Evolutionary conservation across 1,140 invertebrate genomes (phyloP).

Genomic region (Kradibia gibbosae): DNA sequence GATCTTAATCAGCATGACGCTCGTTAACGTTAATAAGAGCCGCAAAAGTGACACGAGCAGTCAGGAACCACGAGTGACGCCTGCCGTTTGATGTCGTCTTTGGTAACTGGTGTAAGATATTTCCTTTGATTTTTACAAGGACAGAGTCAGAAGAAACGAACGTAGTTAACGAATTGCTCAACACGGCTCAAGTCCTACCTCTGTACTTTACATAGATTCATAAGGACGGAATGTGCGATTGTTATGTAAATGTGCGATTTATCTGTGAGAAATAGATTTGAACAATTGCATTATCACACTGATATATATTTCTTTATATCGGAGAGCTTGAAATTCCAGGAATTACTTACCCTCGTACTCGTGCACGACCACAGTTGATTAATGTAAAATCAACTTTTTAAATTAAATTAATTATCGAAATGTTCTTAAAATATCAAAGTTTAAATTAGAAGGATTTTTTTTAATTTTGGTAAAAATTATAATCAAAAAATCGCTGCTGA

Average conservation of each 20-base stretch:
- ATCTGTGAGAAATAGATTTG: not conserved
- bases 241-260: not conserved
- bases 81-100: slow-evolving; percentile 39
- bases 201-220: not conserved
- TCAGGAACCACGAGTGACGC: no score
- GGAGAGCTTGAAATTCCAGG: no score
- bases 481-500: no score
- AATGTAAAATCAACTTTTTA: no score
- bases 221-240: not conserved
- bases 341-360: no score
- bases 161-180: slow-evolving; percentile 25
- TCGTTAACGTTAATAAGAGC: slow-evolving; percentile 53
- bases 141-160: not conserved
- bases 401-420: no score
- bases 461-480: no score
- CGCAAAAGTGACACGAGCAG: slow-evolving; percentile 50
- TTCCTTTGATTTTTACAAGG: slow-evolving; percentile 36
- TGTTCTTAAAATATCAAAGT: no score
- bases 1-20: slow-evolving; percentile 19
- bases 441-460: no score
- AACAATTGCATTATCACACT: no score
- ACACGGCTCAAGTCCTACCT: not conserved
- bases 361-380: no score
- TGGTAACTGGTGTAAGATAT: slow-evolving; percentile 12
- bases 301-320: no score